Evolutionary conservation across 2,113 vertebrate species (phyloP).

Genomic region (Plecotus auritus): DNA sequence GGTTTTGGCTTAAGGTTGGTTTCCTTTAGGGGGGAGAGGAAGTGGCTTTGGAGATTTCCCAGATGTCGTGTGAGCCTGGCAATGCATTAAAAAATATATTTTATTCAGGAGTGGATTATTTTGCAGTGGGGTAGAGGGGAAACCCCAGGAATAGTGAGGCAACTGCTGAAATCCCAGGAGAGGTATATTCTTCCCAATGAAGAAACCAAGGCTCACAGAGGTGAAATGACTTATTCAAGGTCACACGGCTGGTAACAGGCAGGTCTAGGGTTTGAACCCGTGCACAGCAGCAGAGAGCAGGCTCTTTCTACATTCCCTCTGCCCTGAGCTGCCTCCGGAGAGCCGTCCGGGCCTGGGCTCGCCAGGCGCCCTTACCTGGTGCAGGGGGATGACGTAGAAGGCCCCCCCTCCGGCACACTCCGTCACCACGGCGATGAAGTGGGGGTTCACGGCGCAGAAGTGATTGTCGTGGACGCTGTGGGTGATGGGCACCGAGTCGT

Average conservation of each 20-base stretch:
- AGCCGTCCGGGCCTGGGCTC: not conserved
- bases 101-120: not conserved
- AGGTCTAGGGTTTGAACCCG: not conserved
- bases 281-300: not conserved
- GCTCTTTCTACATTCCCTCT: not conserved
- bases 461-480: slow-evolving; percentile 93
- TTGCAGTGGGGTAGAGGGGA: not conserved
- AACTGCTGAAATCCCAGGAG: not conserved
- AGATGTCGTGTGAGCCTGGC: not conserved
- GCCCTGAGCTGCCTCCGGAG: not conserved
- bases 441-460: slow-evolving; percentile 93
- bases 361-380: slow-evolving; percentile 83
- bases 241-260: not conserved
- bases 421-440: slow-evolving; percentile 93
- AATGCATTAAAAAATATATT: not conserved
- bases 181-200: not conserved
- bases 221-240: not conserved
- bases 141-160: not conserved
- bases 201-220: not conserved
- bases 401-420: slow-evolving; percentile 92
- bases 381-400: slow-evolving; percentile 91
- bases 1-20: not conserved
- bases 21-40: not conserved
- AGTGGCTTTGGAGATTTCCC: not conserved
- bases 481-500: slow-evolving; percentile 90